A percentile compares a stretch with the other conserved stretches of the same genome.
Evolutionary conservation across 2,888 invertebrate species (phyloP).

Genomic region (Odontocerum albicorne): DNA sequence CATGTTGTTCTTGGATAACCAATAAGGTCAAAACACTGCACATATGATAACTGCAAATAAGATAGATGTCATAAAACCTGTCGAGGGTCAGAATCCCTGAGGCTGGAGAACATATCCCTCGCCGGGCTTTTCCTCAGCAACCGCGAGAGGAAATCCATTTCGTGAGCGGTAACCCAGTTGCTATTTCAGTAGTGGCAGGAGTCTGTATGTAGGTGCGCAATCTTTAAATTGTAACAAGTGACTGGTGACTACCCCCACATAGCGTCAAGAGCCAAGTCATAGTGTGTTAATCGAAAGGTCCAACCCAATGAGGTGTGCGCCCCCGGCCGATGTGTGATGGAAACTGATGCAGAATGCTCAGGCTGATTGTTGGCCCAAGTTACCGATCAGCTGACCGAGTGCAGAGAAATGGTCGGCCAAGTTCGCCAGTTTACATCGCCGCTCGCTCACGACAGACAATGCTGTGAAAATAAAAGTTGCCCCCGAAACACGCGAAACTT

Average conservation of each 20-base stretch:
- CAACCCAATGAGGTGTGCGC: too few relatives aligned
- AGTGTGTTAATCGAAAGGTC: too few relatives aligned
- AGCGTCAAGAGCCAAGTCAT: not conserved
- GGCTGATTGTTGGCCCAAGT: not conserved
- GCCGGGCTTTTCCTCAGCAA: slow-evolving; percentile 34
- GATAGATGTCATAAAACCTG: not conserved
- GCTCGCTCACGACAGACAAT: too few relatives aligned
- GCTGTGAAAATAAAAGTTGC: too few relatives aligned
- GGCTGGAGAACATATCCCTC: slow-evolving; percentile 31
- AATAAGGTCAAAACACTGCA: not conserved
- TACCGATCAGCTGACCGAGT: not conserved
- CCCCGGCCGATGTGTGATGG: too few relatives aligned
- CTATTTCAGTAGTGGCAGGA: slow-evolving; percentile 20
- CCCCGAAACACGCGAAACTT: too few relatives aligned
- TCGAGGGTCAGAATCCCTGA: slow-evolving; percentile 12
- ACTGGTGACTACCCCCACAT: slow-evolving; percentile 5
- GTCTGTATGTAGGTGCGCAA: not conserved
- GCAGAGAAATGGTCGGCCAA: slow-evolving; percentile 1
- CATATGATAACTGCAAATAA: slow-evolving; percentile 1
- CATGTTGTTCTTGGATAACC: too few relatives aligned
- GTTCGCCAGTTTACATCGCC: too few relatives aligned
- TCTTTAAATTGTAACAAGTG: not conserved
- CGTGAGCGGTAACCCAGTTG: slow-evolving; percentile 23
- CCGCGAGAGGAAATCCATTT: slow-evolving; percentile 34
- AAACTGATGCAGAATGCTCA: not conserved